Evolutionary conservation across 2,888 invertebrate species (phyloP).

Genomic region (Sarcophaga subvicina): DNA sequence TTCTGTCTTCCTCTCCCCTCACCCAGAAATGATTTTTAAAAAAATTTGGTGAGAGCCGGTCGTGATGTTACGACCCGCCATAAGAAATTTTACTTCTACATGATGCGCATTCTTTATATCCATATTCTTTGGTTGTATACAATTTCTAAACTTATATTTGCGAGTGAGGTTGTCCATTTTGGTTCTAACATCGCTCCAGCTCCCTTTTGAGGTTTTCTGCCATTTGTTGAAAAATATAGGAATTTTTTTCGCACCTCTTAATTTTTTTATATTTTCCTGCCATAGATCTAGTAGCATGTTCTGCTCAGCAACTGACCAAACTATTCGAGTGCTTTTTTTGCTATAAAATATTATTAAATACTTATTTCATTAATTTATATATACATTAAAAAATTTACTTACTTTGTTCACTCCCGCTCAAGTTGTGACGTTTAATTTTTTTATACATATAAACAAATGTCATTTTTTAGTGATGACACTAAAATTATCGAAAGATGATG

Average conservation of each 20-base stretch:
- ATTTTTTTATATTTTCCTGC: conserved; percentile 8
- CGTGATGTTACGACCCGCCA: too few relatives aligned
- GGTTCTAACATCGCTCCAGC: conserved; percentile 13
- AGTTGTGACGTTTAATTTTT: background rate
- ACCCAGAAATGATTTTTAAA: too few relatives aligned
- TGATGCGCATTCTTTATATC: too few relatives aligned
- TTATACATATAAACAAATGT: background rate
- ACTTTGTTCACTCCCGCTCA: conserved; percentile 27
- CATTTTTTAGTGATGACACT: background rate
- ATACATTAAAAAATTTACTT: conserved; percentile 12
- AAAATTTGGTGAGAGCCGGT: too few relatives aligned
- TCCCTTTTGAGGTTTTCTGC: conserved; percentile 3
- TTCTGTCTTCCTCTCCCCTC: too few relatives aligned
- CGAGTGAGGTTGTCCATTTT: conserved; percentile 31
- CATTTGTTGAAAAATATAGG: conserved; percentile 13
- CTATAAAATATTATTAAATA: background rate
- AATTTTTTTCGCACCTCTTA: background rate
- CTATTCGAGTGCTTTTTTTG: conserved; percentile 7
- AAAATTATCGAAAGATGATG: too few relatives aligned
- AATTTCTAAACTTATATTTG: conserved; percentile 18
- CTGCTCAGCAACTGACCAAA: conserved; percentile 20
- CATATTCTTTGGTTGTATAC: too few relatives aligned
- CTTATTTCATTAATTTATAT: background rate
- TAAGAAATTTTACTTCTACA: too few relatives aligned
- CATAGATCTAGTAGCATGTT: conserved; percentile 19